Evolutionary conservation across 2,113 vertebrate species (phyloP), one percentile per base, ranked within the genome.

Genomic region (Rhinichthys klamathensis): DNA sequence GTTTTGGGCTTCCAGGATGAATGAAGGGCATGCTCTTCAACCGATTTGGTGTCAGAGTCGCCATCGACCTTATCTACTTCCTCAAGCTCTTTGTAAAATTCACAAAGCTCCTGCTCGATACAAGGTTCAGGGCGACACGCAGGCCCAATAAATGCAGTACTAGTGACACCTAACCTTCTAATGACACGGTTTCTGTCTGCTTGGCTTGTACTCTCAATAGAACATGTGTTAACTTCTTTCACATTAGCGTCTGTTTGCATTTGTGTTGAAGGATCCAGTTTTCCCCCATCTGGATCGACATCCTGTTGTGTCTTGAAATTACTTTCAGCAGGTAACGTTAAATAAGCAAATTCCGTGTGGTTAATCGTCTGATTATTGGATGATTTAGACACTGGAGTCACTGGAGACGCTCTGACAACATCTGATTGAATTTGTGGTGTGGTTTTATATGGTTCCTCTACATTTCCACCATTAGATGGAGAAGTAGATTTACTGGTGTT

Each of bases 1-100:
- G 8, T 38, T 35, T 69, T 0, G 12, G 87, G n/a, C 7, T 32
- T 9, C 5, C 18, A 9, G 51, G 25, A 23, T n/a, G 70, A 83
- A 58, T 67, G 27, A 1, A 10, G 16, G 27, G 8, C 27, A 30
- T 63, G 38, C 25, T n/a, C 15, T 35, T 27, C 61, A 49, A 10
- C 15, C 15, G 15, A 16, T 51, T 30, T 76, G 73, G 46, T 54
- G 6, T 76, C 72, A 3, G 51, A 35, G 70, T 73, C 70, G 7
- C n/a, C 41, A 12, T 75, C 7, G 12, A 72, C 70, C 51, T 67
- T 46, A 32, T 93, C 91, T 2, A 93, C 89, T 69, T 91, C 46
- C 75, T 92, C 90, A 0, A 95, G 91, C 86, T 95, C 95, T 91
- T 92, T 93, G 87, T 95, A 95, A 85, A 95, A 95, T 63, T 93